Percentiles rank a stretch among this genome's conserved stretches.
Evolutionary conservation across 2,888 invertebrate genomes (phyloP).

Genomic region (Chloromyia formosa): DNA sequence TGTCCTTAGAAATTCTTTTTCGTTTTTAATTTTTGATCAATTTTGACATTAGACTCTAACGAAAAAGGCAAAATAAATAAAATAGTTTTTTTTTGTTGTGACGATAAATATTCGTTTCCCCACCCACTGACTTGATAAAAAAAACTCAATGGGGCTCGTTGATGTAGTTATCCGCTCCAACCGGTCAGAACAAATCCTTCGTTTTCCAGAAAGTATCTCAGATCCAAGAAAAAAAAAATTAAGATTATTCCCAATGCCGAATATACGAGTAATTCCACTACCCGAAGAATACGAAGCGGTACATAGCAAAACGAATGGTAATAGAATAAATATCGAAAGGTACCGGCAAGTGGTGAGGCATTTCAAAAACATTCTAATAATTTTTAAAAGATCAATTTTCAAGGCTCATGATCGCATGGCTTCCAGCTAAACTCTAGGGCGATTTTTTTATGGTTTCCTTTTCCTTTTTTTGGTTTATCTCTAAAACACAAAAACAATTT

Average conservation of each 20-base stretch:
- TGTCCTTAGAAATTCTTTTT: too few relatives aligned
- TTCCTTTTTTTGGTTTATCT: not conserved
- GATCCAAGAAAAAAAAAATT: not conserved
- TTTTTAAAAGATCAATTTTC: slow-evolving; percentile 18
- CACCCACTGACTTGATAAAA: too few relatives aligned
- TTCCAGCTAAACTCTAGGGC: slow-evolving; percentile 26
- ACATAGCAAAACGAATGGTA: too few relatives aligned
- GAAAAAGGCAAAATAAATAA: too few relatives aligned
- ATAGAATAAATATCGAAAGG: not conserved
- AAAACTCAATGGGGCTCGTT: too few relatives aligned
- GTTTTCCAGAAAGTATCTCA: too few relatives aligned
- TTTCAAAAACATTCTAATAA: slow-evolving; percentile 2
- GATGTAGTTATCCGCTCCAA: too few relatives aligned
- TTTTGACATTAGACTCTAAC: too few relatives aligned
- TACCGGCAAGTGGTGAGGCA: slow-evolving; percentile 37
- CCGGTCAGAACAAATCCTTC: too few relatives aligned
- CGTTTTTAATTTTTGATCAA: too few relatives aligned
- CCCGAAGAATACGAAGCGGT: not conserved
- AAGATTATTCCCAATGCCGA: not conserved
- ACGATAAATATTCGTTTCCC: too few relatives aligned
- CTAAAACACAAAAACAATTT: slow-evolving; percentile 25
- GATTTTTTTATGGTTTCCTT: not conserved
- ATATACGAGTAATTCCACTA: not conserved
- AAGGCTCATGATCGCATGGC: slow-evolving; percentile 47
- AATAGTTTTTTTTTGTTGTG: too few relatives aligned